Conservation (phyloP, 2,888 invertebrate species). For the Meteorus cinctellus region DNA sequence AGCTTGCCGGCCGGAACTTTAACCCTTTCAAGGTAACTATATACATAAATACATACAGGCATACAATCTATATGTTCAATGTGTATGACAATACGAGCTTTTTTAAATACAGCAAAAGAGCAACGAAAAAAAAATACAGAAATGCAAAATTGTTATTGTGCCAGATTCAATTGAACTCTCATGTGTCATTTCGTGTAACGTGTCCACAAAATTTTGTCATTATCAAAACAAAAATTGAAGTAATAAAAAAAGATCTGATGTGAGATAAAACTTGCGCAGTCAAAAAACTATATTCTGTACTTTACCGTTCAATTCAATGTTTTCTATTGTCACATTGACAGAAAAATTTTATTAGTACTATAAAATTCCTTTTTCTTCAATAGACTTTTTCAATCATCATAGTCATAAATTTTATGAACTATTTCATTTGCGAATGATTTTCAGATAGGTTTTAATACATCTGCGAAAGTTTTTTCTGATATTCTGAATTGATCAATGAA, state of each 20-base stretch:
- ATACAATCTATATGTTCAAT: not conserved
- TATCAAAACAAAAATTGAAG: not conserved
- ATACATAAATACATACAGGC: not conserved
- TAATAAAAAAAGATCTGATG: not conserved
- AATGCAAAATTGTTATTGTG: not conserved
- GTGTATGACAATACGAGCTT: not conserved
- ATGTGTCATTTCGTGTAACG: not conserved
- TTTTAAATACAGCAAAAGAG: not conserved
- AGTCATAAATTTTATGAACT: too few species aligned
- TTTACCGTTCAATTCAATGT: too few species aligned
- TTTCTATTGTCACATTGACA: too few species aligned
- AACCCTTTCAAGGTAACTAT: conserved; percentile 18
- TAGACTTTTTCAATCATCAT: too few species aligned
- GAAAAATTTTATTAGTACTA: too few species aligned
- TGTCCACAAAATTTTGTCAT: not conserved
- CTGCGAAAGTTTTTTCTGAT: too few species aligned
- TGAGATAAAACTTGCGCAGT: not conserved
- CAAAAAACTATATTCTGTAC: too few species aligned
- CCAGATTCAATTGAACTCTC: not conserved
- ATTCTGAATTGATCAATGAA: too few species aligned
- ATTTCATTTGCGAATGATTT: too few species aligned
- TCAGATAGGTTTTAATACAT: too few species aligned
- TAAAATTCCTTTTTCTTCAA: too few species aligned
- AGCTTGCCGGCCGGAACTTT: conserved; percentile 37
- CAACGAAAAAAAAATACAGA: not conserved